Evolutionary conservation across 2,797 vertebrate species (phyloP), one percentile per base, ranked within the genome.

Genomic region (Falco concolor): DNA sequence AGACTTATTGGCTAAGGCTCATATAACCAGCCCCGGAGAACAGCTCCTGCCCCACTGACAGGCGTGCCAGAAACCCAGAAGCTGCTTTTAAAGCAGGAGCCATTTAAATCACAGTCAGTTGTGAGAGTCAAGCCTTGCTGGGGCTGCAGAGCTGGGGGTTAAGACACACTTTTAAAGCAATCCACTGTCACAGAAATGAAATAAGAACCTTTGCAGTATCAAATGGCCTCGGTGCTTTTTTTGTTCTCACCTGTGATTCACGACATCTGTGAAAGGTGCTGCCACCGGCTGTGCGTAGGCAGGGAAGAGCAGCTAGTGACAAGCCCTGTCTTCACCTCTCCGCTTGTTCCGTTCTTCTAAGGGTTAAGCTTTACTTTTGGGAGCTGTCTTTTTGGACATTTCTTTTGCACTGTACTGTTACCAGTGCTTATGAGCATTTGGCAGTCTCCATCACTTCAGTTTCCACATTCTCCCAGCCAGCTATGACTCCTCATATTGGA

Each of bases 391-490:
- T 93, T 47, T 36, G 56, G 54, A 13, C 22, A 10, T 80, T 45
- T 82, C 57, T 49, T 24, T 47, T 70, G 60, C 60, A 27, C 82
- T 83, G 54, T 52, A 27, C 59, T 13, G 0, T 27, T 54, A 73
- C 16, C 25, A 22, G n/a, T 4, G 22, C 67, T 91, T 9, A 23
- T 4, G 82, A 79, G 54, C 4, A 28, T 42, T 91, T 89, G 93
- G 81, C 94, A 67, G 80, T 4, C 65, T 61, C 86, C 65, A 27
- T 20, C 74, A 9, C 40, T 95, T 52, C 54, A 18, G 59, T 76
- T 90, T 89, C 94, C 93, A 87, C 27, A 0, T 65, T 82, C 49
- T 81, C 59, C 84, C 73, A 77, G 93, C 91, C 94, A 95, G 49
- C 67, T 67, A 7, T 83, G 82, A 84, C 75, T 89, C 85, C 52